These are phyloP conservation scores for Mirza zaza DNA, from an alignment of 2,113 vertebrate genomes.

Conservation along the genomic window DNA sequence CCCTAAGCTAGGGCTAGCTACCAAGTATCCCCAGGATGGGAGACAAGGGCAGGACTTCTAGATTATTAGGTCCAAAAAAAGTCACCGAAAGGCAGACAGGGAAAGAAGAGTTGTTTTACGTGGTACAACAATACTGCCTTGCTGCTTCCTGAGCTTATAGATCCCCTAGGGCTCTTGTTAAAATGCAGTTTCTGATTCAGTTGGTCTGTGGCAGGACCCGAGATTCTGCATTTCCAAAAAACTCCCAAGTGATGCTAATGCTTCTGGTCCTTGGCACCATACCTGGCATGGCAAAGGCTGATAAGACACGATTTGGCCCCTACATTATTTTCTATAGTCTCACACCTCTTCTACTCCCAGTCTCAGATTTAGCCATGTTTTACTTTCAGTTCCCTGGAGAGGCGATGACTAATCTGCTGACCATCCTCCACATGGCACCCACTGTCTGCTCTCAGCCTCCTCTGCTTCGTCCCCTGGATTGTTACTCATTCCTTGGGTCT, in stretches of 20 bases:
- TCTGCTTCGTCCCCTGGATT: neutral
- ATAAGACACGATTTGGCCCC: neutral
- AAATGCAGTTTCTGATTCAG: constrained; percentile 5
- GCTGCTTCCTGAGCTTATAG: neutral
- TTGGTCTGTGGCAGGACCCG: neutral
- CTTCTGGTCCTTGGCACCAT: neutral
- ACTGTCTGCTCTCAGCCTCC: neutral
- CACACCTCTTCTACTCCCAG: neutral
- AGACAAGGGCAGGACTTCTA: neutral
- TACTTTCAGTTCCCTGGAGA: constrained; percentile 15
- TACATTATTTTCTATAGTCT: neutral
- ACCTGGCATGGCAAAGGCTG: neutral
- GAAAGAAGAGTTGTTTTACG: neutral
- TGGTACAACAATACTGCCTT: neutral
- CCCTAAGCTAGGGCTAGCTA: neutral
- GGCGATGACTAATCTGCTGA: neutral
- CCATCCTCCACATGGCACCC: neutral
- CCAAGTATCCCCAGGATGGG: neutral
- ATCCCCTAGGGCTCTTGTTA: neutral
- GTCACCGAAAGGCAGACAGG: neutral
- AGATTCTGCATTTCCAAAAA: neutral
- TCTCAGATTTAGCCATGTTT: neutral
- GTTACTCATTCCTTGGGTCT: neutral
- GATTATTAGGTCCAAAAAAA: constrained; percentile 31
- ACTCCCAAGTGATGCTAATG: neutral